A percentile compares a stretch with the other conserved stretches of the same genome.
Conservation (phyloP, 2,797 vertebrate species). For the Sebastes glaucus region DNA sequence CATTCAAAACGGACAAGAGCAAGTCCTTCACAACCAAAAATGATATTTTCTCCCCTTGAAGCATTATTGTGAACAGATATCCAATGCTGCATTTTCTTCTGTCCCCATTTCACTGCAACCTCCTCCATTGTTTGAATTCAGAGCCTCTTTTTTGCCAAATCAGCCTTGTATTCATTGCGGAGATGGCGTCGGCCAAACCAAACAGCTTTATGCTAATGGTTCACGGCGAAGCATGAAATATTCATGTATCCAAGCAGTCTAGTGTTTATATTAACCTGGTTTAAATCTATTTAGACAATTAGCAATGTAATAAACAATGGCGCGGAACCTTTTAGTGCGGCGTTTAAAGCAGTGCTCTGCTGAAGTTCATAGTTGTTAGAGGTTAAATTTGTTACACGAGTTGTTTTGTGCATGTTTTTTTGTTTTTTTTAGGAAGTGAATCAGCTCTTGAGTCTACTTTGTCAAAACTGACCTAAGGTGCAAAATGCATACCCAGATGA, state of each 20-base stretch:
- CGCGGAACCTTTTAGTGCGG: not conserved
- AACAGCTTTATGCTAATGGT: slow-evolving; percentile 25
- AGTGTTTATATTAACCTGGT: slow-evolving; percentile 25
- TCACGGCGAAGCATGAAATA: slow-evolving; percentile 33
- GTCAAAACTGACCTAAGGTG: slow-evolving; percentile 21
- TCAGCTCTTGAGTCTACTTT: slow-evolving; percentile 5
- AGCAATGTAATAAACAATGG: not conserved
- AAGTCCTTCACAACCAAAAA: slow-evolving; percentile 29
- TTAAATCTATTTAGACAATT: slow-evolving; percentile 21
- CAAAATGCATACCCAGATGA: slow-evolving; percentile 3
- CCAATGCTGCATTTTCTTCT: not conserved
- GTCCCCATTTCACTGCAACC: not conserved
- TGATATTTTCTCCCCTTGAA: slow-evolving; percentile 4
- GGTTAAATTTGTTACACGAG: not conserved
- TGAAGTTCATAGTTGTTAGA: not conserved
- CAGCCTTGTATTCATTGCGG: slow-evolving; percentile 11
- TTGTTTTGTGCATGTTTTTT: not conserved
- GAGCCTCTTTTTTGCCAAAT: slow-evolving; percentile 23
- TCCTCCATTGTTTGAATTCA: slow-evolving; percentile 14
- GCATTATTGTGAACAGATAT: not conserved
- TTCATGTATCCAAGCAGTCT: slow-evolving; percentile 17
- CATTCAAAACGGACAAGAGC: slow-evolving; percentile 31
- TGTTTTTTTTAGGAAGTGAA: slow-evolving; percentile 10
- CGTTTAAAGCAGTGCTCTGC: not conserved
- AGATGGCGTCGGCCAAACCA: slow-evolving; percentile 25